These are phyloP conservation scores for Hydraecia micacea DNA, from an alignment of 2,888 invertebrate genomes.

Conservation along the genomic window DNA sequence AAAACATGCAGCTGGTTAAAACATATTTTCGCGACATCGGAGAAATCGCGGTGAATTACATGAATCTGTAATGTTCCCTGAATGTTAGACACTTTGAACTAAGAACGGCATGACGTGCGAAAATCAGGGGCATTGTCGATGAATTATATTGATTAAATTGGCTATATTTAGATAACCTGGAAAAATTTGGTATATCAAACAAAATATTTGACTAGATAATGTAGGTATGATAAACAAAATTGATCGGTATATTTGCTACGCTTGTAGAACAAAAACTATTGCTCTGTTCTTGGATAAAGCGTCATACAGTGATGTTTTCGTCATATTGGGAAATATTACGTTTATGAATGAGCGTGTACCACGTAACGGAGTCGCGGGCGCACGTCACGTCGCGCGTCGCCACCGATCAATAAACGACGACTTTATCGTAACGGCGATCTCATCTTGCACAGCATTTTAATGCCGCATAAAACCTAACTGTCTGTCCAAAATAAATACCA, in stretches of 20 bases:
- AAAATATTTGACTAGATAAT: slow-evolving; percentile 10
- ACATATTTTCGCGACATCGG: neutral
- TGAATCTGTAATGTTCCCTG: slow-evolving; percentile 28
- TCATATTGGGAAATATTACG: slow-evolving; percentile 59
- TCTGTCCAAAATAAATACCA: slow-evolving; percentile 84
- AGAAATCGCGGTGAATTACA: slow-evolving; percentile 37
- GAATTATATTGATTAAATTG: slow-evolving; percentile 32
- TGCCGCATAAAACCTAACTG: slow-evolving; percentile 87
- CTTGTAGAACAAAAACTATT: neutral
- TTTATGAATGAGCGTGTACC: slow-evolving; percentile 64
- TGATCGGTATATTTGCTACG: neutral
- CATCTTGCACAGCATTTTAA: slow-evolving; percentile 85
- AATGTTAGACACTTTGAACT: slow-evolving; percentile 10
- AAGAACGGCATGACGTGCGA: slow-evolving; percentile 13
- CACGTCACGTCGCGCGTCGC: slow-evolving; percentile 70
- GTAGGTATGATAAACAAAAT: slow-evolving; percentile 5
- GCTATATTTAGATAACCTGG: slow-evolving; percentile 32
- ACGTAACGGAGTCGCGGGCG: slow-evolving; percentile 52
- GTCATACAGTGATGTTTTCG: slow-evolving; percentile 23
- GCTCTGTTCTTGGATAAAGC: slow-evolving; percentile 1
- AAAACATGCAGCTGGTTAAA: slow-evolving; percentile 14
- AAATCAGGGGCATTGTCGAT: neutral
- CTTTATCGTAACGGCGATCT: slow-evolving; percentile 80
- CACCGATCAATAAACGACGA: slow-evolving; percentile 69
- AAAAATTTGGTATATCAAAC: slow-evolving; percentile 45